Evolutionary conservation across 2,797 vertebrate species (phyloP), one percentile per base, ranked within the genome.

Genomic region (Argya squamiceps): DNA sequence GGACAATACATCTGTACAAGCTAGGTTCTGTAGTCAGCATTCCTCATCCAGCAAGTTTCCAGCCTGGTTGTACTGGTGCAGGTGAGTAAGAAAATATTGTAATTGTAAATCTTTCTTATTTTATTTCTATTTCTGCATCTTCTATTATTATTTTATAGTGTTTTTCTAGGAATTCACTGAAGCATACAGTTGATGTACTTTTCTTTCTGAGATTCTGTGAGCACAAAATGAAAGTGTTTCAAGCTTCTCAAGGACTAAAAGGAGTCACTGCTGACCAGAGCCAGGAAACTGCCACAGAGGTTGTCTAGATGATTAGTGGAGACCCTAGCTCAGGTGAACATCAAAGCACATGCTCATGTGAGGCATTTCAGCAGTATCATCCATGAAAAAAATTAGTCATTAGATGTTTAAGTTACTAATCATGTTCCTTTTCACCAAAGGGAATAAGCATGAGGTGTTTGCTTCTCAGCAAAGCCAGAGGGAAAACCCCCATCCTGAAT

Each of bases 401-500:
- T 59, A 64, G 24, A 29, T n/a, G 3, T 44, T 56, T 56, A 49
- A 67, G 17, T 24, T 26, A 64, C 23, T 76, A 52, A 65, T 34
- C 50, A 60, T 43, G 8, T 26, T 76, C 41, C 46, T 49, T 11
- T 26, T 73, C 44, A 58, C 8, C 23, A 53, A 73, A 46, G 14
- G 6, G 5, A 34, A 37, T 60, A 36, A 50, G 12, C 27, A 53
- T 20, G 24, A 65, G 7, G 4, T 67, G 19, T 62, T 53, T 53
- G 10, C 52, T 53, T 70, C 17, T 63, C 52, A 70, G 29, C 5
- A 65, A 77, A 81, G 32, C 5, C 24, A 75, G 9, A 3, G 3
- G 21, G 29, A 84, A 73, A 78, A 8, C 0, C 13, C 6, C 47
- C 1, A 1, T 32, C 7, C 80, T 36, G 16, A 74, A 29, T 1